Evolutionary conservation across 2,113 vertebrate species (phyloP), one percentile per base, ranked within the genome.

Genomic region (Sinosuthora webbiana): DNA sequence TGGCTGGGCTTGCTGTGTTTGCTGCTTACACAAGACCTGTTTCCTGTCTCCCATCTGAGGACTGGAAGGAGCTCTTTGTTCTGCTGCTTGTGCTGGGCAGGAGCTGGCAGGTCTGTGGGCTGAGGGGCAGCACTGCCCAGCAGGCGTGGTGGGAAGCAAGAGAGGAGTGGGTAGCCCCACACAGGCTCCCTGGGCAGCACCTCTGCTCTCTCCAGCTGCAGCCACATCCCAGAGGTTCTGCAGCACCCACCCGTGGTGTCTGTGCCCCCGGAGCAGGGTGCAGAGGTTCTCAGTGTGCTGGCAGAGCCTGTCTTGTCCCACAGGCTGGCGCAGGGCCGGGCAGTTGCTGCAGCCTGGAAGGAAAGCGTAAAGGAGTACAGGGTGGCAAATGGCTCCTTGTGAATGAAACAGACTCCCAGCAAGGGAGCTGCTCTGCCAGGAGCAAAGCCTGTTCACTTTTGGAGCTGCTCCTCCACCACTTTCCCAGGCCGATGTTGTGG

Each of bases 351-450:
- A 60, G 52, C 65, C 37, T 65, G 44, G 23, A 89, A 70, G 39
- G 57, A 85, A 59, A 55, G 33, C 0, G 0, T 33, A 5, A 23
- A 56, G 49, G 28, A 23, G n/a, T 1, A 0, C 4, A 47, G 25
- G 0, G n/a, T 80, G 33, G 49, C 55, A 74, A 69, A 73, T 15
- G 74, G 14, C 39, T 88, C 37, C 47, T 12, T 60, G 31, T 39
- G 9, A 73, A 17, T 41, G 57, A 28, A 62, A 31, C 19, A 15
- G 53, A 35, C 35, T 74, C 69, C 33, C 55, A 39, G 1, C n/a
- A 23, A n/a, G n/a, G 56, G 56, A 1, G 0, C 35, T 60, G 57
- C 39, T 86, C 60, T 76, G 39, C 22, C 60, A 28, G 87, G 39
- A 93, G 56, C 76, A 75, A 41, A 77, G 20, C 5, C 1, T 52